phyloP scores from a whole-genome alignment of 2,888 invertebrate species.

The Abscondita cerata region DNA sequence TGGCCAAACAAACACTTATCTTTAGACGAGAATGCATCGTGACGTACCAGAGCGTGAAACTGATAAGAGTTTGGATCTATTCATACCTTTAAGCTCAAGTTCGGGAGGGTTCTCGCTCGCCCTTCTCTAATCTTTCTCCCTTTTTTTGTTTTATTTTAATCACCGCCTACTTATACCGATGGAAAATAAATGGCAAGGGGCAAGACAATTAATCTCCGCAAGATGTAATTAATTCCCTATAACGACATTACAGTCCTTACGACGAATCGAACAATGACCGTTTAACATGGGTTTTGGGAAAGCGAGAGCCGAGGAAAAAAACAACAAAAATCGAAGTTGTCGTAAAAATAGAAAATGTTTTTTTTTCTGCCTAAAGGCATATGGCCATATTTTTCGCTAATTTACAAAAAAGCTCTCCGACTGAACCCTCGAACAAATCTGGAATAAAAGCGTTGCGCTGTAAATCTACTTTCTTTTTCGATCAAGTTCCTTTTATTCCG shows the following conservation, averaged over 20 bases:
- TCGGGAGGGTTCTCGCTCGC: background rate
- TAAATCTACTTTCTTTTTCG: constrained; percentile 52
- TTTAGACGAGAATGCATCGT: constrained; percentile 18
- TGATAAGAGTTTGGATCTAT: constrained; percentile 40
- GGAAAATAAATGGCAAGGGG: constrained; percentile 4
- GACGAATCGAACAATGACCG: constrained; percentile 5
- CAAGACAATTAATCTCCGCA: constrained; percentile 8
- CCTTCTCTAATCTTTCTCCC: no score
- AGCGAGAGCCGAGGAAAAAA: background rate
- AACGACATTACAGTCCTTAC: constrained; percentile 9
- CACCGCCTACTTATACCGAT: background rate
- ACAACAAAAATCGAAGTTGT: background rate
- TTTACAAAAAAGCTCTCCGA: constrained; percentile 36
- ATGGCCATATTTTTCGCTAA: constrained; percentile 16
- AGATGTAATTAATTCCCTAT: constrained; percentile 9
- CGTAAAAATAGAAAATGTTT: background rate
- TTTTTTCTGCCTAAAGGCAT: constrained; percentile 5
- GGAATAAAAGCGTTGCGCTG: constrained; percentile 46
- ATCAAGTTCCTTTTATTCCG: constrained; percentile 46
- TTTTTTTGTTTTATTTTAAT: no score
- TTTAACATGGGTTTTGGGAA: constrained; percentile 6
- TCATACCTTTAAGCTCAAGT: constrained; percentile 21
- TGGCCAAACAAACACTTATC: constrained; percentile 43
- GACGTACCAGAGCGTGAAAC: constrained; percentile 40
- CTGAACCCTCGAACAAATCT: constrained; percentile 43